Evolutionary conservation across 2,888 invertebrate species (phyloP).

Genomic region (Pristionchus exspectatus): DNA sequence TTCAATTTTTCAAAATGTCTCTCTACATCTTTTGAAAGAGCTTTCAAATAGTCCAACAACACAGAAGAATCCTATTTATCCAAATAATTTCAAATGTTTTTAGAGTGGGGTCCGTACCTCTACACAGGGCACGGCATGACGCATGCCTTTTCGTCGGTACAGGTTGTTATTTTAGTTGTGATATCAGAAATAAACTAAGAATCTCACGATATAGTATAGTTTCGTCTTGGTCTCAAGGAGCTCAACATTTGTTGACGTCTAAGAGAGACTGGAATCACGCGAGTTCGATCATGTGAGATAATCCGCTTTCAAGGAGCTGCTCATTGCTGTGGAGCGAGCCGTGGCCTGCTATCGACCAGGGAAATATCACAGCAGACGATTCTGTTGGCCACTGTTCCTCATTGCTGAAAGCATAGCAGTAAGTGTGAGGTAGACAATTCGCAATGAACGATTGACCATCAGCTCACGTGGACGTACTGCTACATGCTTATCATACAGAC

Average conservation of each 20-base stretch:
- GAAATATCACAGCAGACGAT: background rate
- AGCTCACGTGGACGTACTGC: background rate
- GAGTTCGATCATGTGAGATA: background rate
- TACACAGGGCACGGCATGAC: slow-evolving; percentile 26
- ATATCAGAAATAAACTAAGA: too few relatives aligned
- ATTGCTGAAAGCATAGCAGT: background rate
- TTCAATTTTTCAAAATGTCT: too few relatives aligned
- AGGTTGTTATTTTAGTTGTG: background rate
- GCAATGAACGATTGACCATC: background rate
- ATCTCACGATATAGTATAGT: too few relatives aligned
- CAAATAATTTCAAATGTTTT: too few relatives aligned
- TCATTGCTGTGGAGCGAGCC: background rate
- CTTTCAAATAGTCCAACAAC: too few relatives aligned
- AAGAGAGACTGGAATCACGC: background rate
- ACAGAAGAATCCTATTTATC: too few relatives aligned
- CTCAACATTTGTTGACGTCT: background rate
- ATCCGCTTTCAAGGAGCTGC: background rate
- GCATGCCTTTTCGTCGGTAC: background rate
- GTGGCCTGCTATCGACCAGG: background rate
- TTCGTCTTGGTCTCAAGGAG: background rate
- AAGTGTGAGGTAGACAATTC: background rate
- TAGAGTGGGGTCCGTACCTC: slow-evolving; percentile 21
- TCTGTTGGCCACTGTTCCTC: background rate
- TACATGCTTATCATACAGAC: slow-evolving; percentile 43
- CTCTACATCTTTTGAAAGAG: too few relatives aligned